Evolutionary conservation across 2,888 invertebrate species (phyloP).

Genomic region (Zhuqinia jingwanae): DNA sequence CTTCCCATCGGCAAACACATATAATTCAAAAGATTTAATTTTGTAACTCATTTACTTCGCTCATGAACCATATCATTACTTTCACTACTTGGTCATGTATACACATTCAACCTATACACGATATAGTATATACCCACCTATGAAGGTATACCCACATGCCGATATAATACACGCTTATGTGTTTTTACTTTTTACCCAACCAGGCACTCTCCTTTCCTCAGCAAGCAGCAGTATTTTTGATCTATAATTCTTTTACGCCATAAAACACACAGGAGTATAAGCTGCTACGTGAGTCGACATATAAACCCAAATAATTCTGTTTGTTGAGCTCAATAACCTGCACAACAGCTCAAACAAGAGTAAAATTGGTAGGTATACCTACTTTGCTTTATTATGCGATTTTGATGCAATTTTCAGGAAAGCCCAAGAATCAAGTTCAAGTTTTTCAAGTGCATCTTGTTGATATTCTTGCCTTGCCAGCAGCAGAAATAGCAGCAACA

Average conservation of each 20-base stretch:
- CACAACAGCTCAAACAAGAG: background rate
- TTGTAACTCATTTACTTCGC: slow-evolving; percentile 64
- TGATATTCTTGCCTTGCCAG: too few species aligned
- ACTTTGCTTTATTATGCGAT: background rate
- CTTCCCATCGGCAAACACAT: slow-evolving; percentile 20
- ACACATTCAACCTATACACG: too few species aligned
- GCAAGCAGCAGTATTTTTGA: too few species aligned
- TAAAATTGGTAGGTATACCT: background rate
- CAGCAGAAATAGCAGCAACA: background rate
- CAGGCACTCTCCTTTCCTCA: too few species aligned
- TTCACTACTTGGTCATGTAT: too few species aligned
- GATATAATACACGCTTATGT: too few species aligned
- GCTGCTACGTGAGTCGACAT: slow-evolving; percentile 26
- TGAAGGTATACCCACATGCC: too few species aligned
- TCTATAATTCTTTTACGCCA: background rate
- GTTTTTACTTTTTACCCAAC: too few species aligned
- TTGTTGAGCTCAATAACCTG: background rate
- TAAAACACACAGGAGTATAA: slow-evolving; percentile 13
- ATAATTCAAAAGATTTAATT: slow-evolving; percentile 57
- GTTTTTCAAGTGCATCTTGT: slow-evolving; percentile 14
- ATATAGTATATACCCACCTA: too few species aligned
- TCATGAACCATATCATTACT: slow-evolving; percentile 67
- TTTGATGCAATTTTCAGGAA: slow-evolving; percentile 15
- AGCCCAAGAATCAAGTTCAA: slow-evolving; percentile 39
- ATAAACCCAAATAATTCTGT: background rate